Evolutionary conservation across 2,888 invertebrate genomes (phyloP).

Genomic region (Caenorhabditis sulstoni): DNA sequence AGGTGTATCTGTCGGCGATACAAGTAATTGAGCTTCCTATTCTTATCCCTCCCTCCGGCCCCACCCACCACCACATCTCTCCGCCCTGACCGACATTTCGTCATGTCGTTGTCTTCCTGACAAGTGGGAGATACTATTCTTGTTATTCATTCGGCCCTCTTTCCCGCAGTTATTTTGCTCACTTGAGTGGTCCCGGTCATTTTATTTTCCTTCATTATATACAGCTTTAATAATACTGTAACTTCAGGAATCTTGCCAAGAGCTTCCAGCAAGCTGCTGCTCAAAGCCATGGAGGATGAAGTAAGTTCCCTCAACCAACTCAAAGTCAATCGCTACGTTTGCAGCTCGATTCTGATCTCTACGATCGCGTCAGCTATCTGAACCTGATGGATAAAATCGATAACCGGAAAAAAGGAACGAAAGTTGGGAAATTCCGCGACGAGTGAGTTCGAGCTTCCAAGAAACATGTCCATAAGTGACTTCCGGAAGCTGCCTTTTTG

Average conservation of each 20-base stretch:
- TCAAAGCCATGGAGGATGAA: constrained; percentile 59
- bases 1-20: constrained; percentile 52
- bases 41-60: constrained; percentile 37
- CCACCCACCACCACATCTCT: constrained; percentile 34
- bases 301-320: constrained; percentile 13
- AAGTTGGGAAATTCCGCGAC: constrained; percentile 60
- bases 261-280: constrained; percentile 21
- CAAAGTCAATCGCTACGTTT: constrained; percentile 36
- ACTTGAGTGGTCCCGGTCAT: no score
- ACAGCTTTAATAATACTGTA: neutral
- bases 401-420: constrained; percentile 43
- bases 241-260: constrained; percentile 31
- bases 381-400: constrained; percentile 68
- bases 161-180: neutral
- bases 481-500: constrained; percentile 58
- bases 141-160: constrained; percentile 4
- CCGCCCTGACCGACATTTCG: constrained; percentile 37
- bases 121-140: constrained; percentile 24
- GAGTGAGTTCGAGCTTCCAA: constrained; percentile 57
- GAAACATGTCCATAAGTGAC: constrained; percentile 56
- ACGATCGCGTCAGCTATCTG: constrained; percentile 73
- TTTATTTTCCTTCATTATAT: no score
- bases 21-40: constrained; percentile 64
- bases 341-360: constrained; percentile 73
- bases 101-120: constrained; percentile 47